Evolutionary conservation across 2,113 vertebrate species (phyloP).

Genomic region (Phalacrocorax aristotelis): DNA sequence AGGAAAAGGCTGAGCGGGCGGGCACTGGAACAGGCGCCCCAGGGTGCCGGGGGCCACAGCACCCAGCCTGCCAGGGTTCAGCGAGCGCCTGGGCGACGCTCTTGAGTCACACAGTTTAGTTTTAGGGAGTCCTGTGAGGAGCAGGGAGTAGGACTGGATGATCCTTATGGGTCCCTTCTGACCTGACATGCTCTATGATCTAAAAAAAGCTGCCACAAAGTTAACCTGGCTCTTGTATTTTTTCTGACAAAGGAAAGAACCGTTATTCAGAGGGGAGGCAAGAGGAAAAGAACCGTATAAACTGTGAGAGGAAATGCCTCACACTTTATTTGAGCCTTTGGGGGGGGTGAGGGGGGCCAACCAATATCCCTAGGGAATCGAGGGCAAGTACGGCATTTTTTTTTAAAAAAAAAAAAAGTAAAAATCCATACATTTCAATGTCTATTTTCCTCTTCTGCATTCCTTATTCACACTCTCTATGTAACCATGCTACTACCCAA

Average conservation of each 20-base stretch:
- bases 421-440: rapidly evolving
- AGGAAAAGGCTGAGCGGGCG: not conserved
- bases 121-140: rapidly evolving
- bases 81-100: rapidly evolving
- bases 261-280: not conserved
- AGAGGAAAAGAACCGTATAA: not conserved
- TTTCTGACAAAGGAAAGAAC: not conserved
- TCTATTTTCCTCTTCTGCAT: not conserved
- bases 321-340: not conserved
- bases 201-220: not conserved
- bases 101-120: rapidly evolving
- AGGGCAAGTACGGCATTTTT: not conserved
- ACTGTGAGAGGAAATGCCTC: not conserved
- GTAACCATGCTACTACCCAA: rapidly evolving
- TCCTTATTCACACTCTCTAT: not conserved
- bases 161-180: not conserved
- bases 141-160: not conserved
- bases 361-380: not conserved
- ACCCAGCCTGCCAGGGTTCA: not conserved
- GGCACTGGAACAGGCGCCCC: not conserved
- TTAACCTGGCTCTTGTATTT: not conserved
- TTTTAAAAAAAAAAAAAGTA: not conserved
- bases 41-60: rapidly evolving
- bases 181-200: not conserved
- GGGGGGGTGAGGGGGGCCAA: rapidly evolving